Evolutionary conservation across 1,140 invertebrate species (phyloP), one percentile per base, ranked within the genome.

Genomic region (Akabosia matsudoensis): DNA sequence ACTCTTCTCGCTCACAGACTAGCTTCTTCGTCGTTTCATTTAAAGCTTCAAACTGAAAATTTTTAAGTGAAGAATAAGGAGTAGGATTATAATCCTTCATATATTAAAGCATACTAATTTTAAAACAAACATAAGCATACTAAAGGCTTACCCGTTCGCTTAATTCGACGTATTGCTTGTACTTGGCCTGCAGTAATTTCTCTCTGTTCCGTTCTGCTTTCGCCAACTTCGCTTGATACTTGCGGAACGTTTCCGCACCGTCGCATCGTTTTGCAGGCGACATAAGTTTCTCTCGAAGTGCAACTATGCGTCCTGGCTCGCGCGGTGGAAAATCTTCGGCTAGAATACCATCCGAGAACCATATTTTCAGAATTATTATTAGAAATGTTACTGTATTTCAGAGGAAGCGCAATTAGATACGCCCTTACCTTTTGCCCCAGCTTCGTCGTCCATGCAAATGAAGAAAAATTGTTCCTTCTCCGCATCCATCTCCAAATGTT

Each of bases 11-110:
- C 82, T 97, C 92, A 80, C 93, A 91, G 79, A 94, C 91, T 45
- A 97, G 84, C 76, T 95, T 92, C 80, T 88, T 90, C 82, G 97
- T 96, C 18, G 93, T 92, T 13, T 90, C 88, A 86, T 95, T 93
- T 0, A 97, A 95, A 82, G 97, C 94, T 83, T 95, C 93, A 1
- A 97, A 88, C 87, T 89, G 70, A 30, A 78, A 13, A 33, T 4
- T 45, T 45, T 33, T 73, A n/a, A 73, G 14, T 16, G 31, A 34
- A 54, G 1, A n/a, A 16, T 56, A 3, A 52, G 2, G 3, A 61
- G 3, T 74, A 33, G 33, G 3, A 74, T 34, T 54, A 67, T 67
- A 61, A 33, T 31, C n/a, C 3, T 74, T 67, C 31, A 26, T 37
- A 45, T 18, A 56, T 10, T 24, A 4, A 22, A 51, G 51, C 13